phyloP scores from a whole-genome alignment of 2,888 invertebrate genomes.

The Microdon myrmicae region DNA sequence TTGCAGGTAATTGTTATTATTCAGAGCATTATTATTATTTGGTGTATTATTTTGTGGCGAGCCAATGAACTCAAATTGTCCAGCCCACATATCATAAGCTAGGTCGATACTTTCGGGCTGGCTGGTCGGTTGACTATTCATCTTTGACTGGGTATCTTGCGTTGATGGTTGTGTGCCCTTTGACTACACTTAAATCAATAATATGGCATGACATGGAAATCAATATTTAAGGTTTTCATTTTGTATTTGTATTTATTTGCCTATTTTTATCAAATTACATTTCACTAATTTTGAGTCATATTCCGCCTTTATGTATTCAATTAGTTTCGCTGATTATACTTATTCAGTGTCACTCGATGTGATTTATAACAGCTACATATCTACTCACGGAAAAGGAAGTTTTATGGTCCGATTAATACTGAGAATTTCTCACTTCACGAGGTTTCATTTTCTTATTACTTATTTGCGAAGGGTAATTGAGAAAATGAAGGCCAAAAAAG shows the following conservation, averaged over 20 bases:
- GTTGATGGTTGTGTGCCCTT: conserved; percentile 4
- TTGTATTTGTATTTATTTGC: too few relatives aligned
- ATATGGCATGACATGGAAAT: conserved; percentile 41
- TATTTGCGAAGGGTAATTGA: conserved; percentile 33
- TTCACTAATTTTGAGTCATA: conserved; percentile 48
- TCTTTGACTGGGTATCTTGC: conserved; percentile 57
- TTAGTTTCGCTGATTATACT: conserved; percentile 39
- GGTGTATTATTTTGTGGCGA: conserved; percentile 61
- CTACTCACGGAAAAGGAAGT: conserved; percentile 33
- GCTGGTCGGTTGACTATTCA: conserved; percentile 66
- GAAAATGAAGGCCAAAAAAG: conserved; percentile 7
- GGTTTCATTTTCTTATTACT: conserved; percentile 34
- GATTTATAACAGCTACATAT: too few relatives aligned
- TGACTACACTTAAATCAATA: conserved; percentile 19
- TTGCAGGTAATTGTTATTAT: conserved; percentile 53
- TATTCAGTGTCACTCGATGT: conserved; percentile 22
- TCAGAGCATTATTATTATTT: conserved; percentile 26
- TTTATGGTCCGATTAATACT: conserved; percentile 48
- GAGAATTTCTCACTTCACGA: conserved; percentile 45
- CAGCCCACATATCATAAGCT: conserved; percentile 90
- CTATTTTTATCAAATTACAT: too few relatives aligned
- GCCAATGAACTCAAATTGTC: conserved; percentile 86
- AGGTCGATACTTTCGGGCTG: conserved; percentile 74
- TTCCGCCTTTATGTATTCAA: conserved; percentile 26
- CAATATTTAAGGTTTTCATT: too few relatives aligned